Percentiles rank a stretch among this genome's conserved stretches.
phyloP scores from a whole-genome alignment of 2,888 invertebrate genomes.

The Selenia dentaria region DNA sequence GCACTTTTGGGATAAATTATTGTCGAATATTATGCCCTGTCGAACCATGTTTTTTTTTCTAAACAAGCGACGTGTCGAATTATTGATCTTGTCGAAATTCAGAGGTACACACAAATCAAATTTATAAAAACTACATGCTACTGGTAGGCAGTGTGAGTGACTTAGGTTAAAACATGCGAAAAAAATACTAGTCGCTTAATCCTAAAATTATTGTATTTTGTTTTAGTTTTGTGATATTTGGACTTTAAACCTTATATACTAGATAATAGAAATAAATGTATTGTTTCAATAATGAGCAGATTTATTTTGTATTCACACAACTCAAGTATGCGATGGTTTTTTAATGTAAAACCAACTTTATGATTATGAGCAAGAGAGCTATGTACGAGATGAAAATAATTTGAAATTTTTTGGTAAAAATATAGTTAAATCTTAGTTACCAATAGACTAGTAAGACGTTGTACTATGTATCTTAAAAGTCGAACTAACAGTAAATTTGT shows the following conservation, averaged over 20 bases:
- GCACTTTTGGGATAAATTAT: too few species aligned
- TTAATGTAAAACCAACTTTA: constrained; percentile 8
- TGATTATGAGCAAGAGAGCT: constrained; percentile 14
- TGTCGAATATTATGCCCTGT: too few species aligned
- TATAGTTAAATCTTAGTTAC: constrained; percentile 18
- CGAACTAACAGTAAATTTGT: neutral
- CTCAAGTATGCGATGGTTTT: too few species aligned
- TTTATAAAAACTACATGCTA: constrained; percentile 2
- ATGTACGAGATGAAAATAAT: constrained; percentile 1
- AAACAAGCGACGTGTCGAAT: too few species aligned
- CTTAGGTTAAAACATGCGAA: constrained; percentile 23
- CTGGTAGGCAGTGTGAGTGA: constrained; percentile 28
- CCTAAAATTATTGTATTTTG: constrained; percentile 11
- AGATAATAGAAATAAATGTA: constrained; percentile 8
- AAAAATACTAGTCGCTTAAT: constrained; percentile 11
- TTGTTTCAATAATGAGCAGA: constrained; percentile 13
- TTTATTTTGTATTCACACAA: neutral
- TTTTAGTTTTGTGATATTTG: constrained; percentile 26
- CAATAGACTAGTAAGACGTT: constrained; percentile 32
- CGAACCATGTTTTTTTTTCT: too few species aligned
- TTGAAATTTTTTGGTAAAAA: constrained; percentile 9
- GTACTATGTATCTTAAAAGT: constrained; percentile 20
- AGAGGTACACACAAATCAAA: too few species aligned
- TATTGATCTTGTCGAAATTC: too few species aligned
- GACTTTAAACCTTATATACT: constrained; percentile 22